Evolutionary conservation across 2,888 invertebrate genomes (phyloP), one percentile per base, ranked within the genome.

Genomic region (Stenurella melanura): DNA sequence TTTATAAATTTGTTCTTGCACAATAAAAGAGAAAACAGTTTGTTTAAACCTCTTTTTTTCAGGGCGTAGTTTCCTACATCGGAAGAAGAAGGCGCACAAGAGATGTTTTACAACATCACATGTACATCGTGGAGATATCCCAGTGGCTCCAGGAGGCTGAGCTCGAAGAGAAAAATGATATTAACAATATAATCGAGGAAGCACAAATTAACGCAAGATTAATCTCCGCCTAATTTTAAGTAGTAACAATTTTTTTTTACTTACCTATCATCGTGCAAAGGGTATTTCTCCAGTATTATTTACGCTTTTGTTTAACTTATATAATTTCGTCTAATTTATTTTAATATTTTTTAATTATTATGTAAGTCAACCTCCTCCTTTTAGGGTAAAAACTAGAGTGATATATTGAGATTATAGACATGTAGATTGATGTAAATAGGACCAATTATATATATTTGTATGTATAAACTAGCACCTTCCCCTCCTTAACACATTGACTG

Each of bases 111-210:
- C 95, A 95, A 86, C 90, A 93, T 81, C 91, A 94, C 84, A 95
- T 96, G 95, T 95, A 95, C 87, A 93, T 93, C 78, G 88, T 91
- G 10, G 95, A 95, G 85, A 95, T 96, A 85, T 92, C 92, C 78
- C 93, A 93, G 85, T 96, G 95, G 95, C 89, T 95, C 42, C 90
- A 92, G 0, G 94, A 95, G 85, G 94, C 93, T 1, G 93, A 93
- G 56, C 70, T 81, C 54, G 83, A 83, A 73, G 86, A 87, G 76
- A 74, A 81, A 17, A 81, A 80, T 54, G 83, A 85, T 73, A 83
- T 84, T 34, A 84, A 85, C 73, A 81, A 81, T 66, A 82, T 86
- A 34, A 85, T 86, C 15, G 86, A 87, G 57, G 86, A 87, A 68
- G 79, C 84, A 26, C 85, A 86, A 42, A 86, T 86, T 68, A 86